Percentiles rank a stretch among this genome's conserved stretches.
Evolutionary conservation across 2,113 vertebrate species (phyloP).

Genomic region (Anoura caudifer): DNA sequence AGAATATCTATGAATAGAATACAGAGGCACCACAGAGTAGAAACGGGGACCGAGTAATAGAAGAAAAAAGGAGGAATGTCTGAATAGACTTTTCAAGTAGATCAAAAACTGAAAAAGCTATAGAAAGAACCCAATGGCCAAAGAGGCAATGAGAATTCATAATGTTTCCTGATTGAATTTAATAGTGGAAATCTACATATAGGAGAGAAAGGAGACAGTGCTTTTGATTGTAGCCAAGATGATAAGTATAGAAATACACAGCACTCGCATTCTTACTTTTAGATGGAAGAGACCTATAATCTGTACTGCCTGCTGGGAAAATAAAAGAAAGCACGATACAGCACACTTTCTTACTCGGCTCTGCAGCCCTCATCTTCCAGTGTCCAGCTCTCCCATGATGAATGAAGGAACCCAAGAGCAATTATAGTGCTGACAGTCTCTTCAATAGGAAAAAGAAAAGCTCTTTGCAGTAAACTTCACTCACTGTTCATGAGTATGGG

Average conservation of each 20-base stretch:
- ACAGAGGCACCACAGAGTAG: conserved; percentile 70
- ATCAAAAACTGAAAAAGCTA: conserved; percentile 69
- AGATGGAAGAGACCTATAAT: conserved; percentile 46
- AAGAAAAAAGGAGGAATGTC: conserved; percentile 68
- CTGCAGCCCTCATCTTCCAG: conserved; percentile 31
- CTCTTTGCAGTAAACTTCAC: not conserved
- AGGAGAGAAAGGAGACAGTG: conserved; percentile 14
- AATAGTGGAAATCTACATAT: conserved; percentile 71
- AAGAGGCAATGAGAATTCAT: conserved; percentile 62
- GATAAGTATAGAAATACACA: conserved; percentile 50
- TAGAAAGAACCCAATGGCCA: conserved; percentile 57
- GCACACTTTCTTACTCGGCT: not conserved
- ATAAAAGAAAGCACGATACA: conserved; percentile 61
- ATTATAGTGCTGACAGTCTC: not conserved
- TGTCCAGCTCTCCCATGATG: conserved; percentile 36
- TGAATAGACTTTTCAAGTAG: conserved; percentile 75
- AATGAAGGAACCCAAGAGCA: conserved; percentile 28
- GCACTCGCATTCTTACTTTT: conserved; percentile 49
- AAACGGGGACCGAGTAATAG: conserved; percentile 63
- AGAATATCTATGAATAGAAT: conserved; percentile 70
- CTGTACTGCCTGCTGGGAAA: conserved; percentile 25
- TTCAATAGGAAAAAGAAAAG: not conserved
- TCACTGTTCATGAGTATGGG: not conserved
- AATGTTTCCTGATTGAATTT: conserved; percentile 59
- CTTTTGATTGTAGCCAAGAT: conserved; percentile 60